A percentile compares a stretch with the other conserved stretches of the same genome.
phyloP scores from a whole-genome alignment of 1,140 invertebrate species.

The Procambarus clarkii region DNA sequence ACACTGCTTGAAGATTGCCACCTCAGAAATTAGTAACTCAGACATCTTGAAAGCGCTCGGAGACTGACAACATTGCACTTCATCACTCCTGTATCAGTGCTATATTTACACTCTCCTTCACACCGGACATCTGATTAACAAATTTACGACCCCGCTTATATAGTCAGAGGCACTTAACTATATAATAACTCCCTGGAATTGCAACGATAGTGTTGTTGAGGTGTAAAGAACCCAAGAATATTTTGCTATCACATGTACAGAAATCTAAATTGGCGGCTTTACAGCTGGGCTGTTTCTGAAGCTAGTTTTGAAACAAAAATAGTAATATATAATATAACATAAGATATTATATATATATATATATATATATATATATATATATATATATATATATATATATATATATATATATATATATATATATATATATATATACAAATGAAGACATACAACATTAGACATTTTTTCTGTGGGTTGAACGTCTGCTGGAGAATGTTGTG shows the following conservation, averaged over 20 bases:
- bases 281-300: too few species aligned
- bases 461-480: neutral
- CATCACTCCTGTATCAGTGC: neutral
- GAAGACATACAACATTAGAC: neutral
- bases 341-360: too few species aligned
- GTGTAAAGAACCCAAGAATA: too few species aligned
- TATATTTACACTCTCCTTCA: neutral
- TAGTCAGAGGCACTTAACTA: neutral
- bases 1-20: neutral
- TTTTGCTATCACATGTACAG: too few species aligned
- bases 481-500: neutral
- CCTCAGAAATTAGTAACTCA: neutral
- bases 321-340: too few species aligned
- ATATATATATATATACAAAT: too few species aligned
- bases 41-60: neutral
- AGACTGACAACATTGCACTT: neutral
- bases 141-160: neutral
- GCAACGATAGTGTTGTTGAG: neutral
- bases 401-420: too few species aligned
- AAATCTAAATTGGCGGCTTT: too few species aligned
- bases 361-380: too few species aligned
- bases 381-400: too few species aligned
- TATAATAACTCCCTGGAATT: neutral
- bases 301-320: too few species aligned
- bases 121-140: neutral